Evolutionary conservation across 1,140 invertebrate species (phyloP).

Genomic region (Sarcophaga bullata): DNA sequence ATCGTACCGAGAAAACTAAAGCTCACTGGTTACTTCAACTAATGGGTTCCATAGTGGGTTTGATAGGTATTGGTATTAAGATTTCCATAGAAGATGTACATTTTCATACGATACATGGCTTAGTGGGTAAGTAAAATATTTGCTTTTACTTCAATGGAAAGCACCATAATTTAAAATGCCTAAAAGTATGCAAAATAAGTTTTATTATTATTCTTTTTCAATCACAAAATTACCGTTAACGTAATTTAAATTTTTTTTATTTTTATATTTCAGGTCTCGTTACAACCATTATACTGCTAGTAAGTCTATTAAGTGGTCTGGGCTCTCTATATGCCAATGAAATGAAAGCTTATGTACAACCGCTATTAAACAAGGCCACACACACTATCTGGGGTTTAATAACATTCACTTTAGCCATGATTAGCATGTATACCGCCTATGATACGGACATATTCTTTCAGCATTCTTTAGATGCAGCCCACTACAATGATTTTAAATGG

Average conservation of each 20-base stretch:
- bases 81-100: constrained; percentile 33
- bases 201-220: no score
- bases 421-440: constrained; percentile 43
- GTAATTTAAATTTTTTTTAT: neutral
- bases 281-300: constrained; percentile 45
- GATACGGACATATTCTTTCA: constrained; percentile 42
- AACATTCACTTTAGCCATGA: constrained; percentile 56
- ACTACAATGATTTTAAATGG: constrained; percentile 40
- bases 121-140: constrained; percentile 35
- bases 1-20: constrained; percentile 39
- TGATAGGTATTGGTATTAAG: constrained; percentile 43
- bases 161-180: no score
- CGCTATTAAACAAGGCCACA: constrained; percentile 57
- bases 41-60: constrained; percentile 40
- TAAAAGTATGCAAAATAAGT: no score
- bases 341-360: constrained; percentile 54
- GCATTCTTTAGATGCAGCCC: constrained; percentile 43
- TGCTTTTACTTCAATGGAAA: no score
- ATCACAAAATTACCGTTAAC: no score
- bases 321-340: constrained; percentile 55
- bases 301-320: constrained; percentile 57
- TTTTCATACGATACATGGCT: constrained; percentile 44
- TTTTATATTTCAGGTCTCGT: constrained; percentile 39
- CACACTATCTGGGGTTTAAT: constrained; percentile 59
- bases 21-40: constrained; percentile 47